These are phyloP conservation scores for Pelagia noctiluca DNA, from an alignment of 30 jellyfish, hydroid and myxozoan species.

Conservation along the genomic window DNA sequence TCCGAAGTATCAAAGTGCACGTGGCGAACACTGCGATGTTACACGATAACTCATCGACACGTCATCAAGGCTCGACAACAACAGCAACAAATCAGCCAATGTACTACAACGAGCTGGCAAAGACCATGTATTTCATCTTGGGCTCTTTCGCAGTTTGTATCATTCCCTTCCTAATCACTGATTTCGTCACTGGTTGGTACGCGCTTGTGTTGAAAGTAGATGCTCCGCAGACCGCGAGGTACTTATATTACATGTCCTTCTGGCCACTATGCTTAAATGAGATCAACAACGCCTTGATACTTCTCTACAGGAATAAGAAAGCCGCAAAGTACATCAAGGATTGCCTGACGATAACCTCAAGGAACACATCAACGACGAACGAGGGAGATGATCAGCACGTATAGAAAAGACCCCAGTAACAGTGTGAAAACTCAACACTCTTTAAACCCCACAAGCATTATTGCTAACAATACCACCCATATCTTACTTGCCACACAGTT, in stretches of 20 bases:
- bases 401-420: no score
- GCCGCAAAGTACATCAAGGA: conserved; percentile 12
- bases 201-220: conserved; percentile 17
- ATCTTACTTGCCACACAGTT: no score
- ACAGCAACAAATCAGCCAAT: no score
- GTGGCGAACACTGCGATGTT: conserved; percentile 8
- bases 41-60: no score
- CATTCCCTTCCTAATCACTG: conserved; percentile 37
- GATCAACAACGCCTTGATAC: conserved; percentile 5
- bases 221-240: conserved; percentile 43
- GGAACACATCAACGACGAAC: no score
- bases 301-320: conserved; percentile 38
- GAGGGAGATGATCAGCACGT: no score
- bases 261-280: conserved; percentile 19
- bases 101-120: no score
- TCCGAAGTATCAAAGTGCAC: conserved; percentile 19
- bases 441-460: no score
- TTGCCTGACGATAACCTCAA: neutral
- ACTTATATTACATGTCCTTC: conserved; percentile 16
- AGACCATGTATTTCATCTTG: no score
- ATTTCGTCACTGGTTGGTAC: conserved; percentile 52
- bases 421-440: no score
- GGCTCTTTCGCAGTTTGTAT: conserved; percentile 34
- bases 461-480: no score
- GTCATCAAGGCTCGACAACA: no score